Evolutionary conservation across 2,888 invertebrate species (phyloP), one percentile per base, ranked within the genome.

Genomic region (Scelioninae gen. 1): DNA sequence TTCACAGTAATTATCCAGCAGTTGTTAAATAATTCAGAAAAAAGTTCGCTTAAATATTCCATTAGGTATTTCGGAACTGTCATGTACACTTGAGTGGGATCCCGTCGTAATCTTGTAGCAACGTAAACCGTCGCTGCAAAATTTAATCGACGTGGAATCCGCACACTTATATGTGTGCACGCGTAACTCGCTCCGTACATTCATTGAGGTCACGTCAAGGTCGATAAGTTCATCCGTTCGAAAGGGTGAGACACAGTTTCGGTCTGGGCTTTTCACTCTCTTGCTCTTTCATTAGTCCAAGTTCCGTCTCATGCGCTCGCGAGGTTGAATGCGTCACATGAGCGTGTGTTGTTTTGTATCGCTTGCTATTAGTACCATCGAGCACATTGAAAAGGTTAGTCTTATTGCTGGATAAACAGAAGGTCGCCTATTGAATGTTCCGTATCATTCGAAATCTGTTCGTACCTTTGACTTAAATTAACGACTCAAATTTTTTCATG

Each of bases 191-290:
- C 47, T 45, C 55, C 51, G 53, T 29, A 40, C 69, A 71, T 71
- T 63, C 47, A 79, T 71, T 40, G 58, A 65, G 78, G 65, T 66
- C 71, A 51, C 56, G 58, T 72, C 66, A 72, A 79, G 65, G 72
- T 79, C 68, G 74, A 80, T 74, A 68, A 68, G 74, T 80, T 66
- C 47, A 68, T 74, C 71, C 66, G 55, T 80, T 60, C 55, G 68
- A 80, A 80, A 74, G 74, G 79, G 74, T 55, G 74, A 74, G 74
- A 74, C 74, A 47, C 32, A 68, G 58, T 51, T 38, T 53, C 51
- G 38, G 74, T 60, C 72, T 71, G 56, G 79, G 53, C 66, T 72
- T 53, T 77, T 74, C 49, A 51, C 62, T 58, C 62, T 55, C 66
- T 58, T 69, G 34, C 55, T 49, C 62, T 77, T 69, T 77, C 69